Conservation (phyloP, 2,888 invertebrate species). For the Tetragonula carbonaria region DNA sequence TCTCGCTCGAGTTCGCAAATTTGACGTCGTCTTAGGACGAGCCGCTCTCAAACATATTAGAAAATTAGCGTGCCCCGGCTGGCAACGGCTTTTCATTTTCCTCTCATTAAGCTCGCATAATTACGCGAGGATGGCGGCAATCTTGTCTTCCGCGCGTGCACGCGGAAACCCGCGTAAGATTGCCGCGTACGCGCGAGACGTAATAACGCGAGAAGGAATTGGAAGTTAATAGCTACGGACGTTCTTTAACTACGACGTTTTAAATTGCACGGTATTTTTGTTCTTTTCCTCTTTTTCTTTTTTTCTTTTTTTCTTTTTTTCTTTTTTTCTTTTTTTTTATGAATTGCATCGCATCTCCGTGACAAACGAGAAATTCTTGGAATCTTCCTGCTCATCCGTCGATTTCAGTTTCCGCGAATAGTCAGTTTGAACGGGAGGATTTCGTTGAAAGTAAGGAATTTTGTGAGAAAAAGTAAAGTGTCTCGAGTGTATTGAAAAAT, state of each 20-base stretch:
- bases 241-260: neutral
- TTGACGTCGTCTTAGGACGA: constrained; percentile 1
- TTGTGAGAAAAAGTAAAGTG: neutral
- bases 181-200: neutral
- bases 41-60: constrained; percentile 27
- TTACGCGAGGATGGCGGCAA: constrained; percentile 37
- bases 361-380: neutral
- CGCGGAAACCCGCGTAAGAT: constrained; percentile 20
- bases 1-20: constrained; percentile 7
- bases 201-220: neutral
- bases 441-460: neutral
- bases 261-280: neutral
- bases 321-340: no score
- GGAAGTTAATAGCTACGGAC: neutral
- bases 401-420: neutral
- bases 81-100: constrained; percentile 35
- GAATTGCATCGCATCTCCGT: no score
- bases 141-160: constrained; percentile 31
- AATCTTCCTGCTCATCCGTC: neutral
- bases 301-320: neutral
- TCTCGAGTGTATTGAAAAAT: neutral
- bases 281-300: no score
- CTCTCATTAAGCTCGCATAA: constrained; percentile 51
- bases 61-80: constrained; percentile 29
- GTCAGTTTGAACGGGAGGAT: neutral